Base-by-base conservation (phyloP, 2,797 vertebrate genomes). In the Lithobates sylvaticus region DNA sequence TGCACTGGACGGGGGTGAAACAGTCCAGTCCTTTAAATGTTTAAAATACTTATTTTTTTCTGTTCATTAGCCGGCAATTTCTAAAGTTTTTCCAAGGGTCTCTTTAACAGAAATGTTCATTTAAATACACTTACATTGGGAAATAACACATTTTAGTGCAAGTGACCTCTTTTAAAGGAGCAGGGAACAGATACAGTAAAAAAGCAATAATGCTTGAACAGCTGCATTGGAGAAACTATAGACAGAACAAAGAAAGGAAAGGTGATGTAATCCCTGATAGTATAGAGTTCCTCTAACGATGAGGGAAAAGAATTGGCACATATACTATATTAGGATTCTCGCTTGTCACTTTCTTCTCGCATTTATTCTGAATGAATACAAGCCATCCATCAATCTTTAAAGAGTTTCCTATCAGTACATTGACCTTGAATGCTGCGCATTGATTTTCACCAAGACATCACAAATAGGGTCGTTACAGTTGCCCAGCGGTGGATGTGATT, bases 371-470 rank as follows among this genome's bases (percentile, higher is more conserved):
- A 93, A 90, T 90, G 93, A 95, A 93, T 93, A 94, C 94, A 94
- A 96, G 96, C 96, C 96, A 97, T 99, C 97, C 93, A 96, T 99
- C 97, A 98, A 96, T 91, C 94, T 96, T 96, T 96, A 97, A 97
- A 96, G 97, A 98, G 96, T 97, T 97, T 97, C 96, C 96, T 96
- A 97, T 97, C 96, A 97, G 96, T 98, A 97, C 97, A 98, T 98
- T 99, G 98, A 99, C 98, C 98, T 99, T 99, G 97, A 99, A 97
- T 96, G 96, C 87, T 88, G 95, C 93, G 91, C 97, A 98, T 98
- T 97, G 98, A 99, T 99, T 99, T 99, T 97, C 96, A 96, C 97
- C 97, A 97, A 97, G 94, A 90, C 93, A 95, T 96, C 93, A 88
- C 96, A 97, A 97, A 98, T 96, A 96, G 95, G 96, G 93, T 93